Base-by-base conservation (phyloP, 2,888 invertebrate species). In the Dysmachus trigonus region DNA sequence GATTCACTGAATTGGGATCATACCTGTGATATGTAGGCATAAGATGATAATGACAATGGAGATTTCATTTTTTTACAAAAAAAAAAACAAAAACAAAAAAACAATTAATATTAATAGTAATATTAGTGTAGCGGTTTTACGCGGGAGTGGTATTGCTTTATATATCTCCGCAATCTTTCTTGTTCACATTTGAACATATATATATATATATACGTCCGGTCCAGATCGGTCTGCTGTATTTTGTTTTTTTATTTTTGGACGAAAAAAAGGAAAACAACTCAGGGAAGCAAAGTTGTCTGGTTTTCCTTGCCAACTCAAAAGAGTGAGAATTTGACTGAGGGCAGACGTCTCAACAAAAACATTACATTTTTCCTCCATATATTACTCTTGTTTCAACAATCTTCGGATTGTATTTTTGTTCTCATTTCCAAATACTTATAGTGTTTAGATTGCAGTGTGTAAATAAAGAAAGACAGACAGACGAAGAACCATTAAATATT, bases 21-120 rank as follows among this genome's bases (percentile, higher is more conserved):
- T 84, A 87, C 83, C 87, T 87, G 87, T 87, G 87, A 87, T 87
- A 87, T 82, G 84, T 87, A 87, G 87, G 82, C 72, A 87, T 62
- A 82, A 71, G 71, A 79, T 15, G 27, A 79, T 30, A 51, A 30
- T 51, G 73, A 79, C 22, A 47, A 79, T 79, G 47, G 47, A 79
- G 35, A 76, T 76, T 76, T 76, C 76, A 76, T 35, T 76, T 76
- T 76, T 76, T 76, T 76, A 74, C 38, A 35, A 76, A 35, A 76
- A n/a, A n/a, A n/a, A n/a, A n/a, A n/a, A n/a, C n/a, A n/a, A n/a
- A n/a, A n/a, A n/a, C n/a, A n/a, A n/a, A n/a, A n/a, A n/a, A n/a
- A n/a, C n/a, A n/a, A n/a, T n/a, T n/a, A n/a, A n/a, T n/a, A n/a
- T n/a, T n/a, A n/a, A n/a, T n/a, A n/a, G n/a, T 38, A 76, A 76